Base-by-base conservation (phyloP, 2,113 vertebrate genomes). In the Spheniscus mendiculus region DNA sequence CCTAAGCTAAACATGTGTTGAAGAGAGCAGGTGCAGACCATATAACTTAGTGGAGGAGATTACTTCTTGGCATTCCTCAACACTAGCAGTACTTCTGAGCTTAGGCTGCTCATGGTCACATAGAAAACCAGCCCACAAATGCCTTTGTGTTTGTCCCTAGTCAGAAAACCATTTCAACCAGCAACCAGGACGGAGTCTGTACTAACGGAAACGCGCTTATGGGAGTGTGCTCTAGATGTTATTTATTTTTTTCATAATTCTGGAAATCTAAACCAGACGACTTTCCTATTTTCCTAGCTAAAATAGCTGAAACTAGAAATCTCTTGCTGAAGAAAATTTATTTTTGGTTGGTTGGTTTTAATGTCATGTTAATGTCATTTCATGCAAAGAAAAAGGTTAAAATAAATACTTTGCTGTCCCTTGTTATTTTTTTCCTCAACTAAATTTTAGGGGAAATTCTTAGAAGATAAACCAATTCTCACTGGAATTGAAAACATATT, bases 161-260 rank as follows among this genome's bases (percentile, higher is more conserved):
- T 9, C 73, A 89, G 30, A 87, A 95, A 91, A 61, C 6, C 23
- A n/a, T 49, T 72, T 47, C 15, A 32, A 76, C 5, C 40, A 55
- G 70, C 38, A 38, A 61, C 34, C 18, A 83, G 65, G 49, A 79
- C 27, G 50, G 15, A 73, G 32, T 5, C 29, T 65, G 45, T 56
- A 56, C 53, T 44, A 69, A 76, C 0, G 1, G 53, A 69, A 93
- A 45, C 9, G 29, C 32, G 12, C 3, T 15, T 58, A 49, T 0
- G 12, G 34, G 15, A 50, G 29, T 6, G 15, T 15, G 21, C 12
- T 76, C 30, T 44, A 70, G 6, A 70, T 25, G 13, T 16, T 58
- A 11, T 4, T 76, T n/a, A 15, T 23, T n/a, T 77, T 52, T 34
- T 66, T 38, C 13, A 2, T 44, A n/a, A 50, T 59, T 88, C 22